Evolutionary conservation across 2,888 invertebrate species (phyloP), one percentile per base, ranked within the genome.

Genomic region (Tethea ocularis): DNA sequence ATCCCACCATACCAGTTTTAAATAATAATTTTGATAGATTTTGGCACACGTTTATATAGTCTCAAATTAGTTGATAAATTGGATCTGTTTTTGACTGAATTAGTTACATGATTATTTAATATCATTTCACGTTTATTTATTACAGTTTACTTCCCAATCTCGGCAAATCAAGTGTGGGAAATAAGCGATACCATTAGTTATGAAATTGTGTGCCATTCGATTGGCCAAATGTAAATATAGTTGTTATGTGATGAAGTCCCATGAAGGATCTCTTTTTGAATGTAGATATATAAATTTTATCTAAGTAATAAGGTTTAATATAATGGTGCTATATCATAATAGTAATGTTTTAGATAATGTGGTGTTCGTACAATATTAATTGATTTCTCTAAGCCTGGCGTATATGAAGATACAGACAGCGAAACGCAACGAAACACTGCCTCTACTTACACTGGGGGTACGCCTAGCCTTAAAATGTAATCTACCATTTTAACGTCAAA

Each of bases 281-380:
- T 60, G 60, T 67, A 63, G 64, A 62, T 56, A 59, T 63, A 61
- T 63, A 65, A 64, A 61, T 63, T 36, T 17, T 53, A 29, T 29
- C 41, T 69, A 64, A 51, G 52, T 59, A 58, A 46, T 66, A 64
- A 67, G 61, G 51, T 60, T 60, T 62, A 61, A 66, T 69, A 57
- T 66, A 65, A 70, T 70, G 72, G 74, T 74, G 74, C 74, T 74
- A 70, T 67, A 57, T 59, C 61, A 61, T 60, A 54, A 54, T 52
- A 52, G 10, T 33, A 33, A 33, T n/a, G 54, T 54, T 54, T 10
- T 54, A 54, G 33, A 22, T 54, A 33, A 33, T 54, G 26, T 52
- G 26, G 36, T 36, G n/a, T 38, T 38, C n/a, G 38, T 38, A 38
- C 38, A 38, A 53, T 17, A 29, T 53, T 17, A 53, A 53, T 20